A percentile compares a stretch with the other conserved stretches of the same genome.
phyloP scores from a whole-genome alignment of 2,888 invertebrate species.

The Crossocerus cetratus region DNA sequence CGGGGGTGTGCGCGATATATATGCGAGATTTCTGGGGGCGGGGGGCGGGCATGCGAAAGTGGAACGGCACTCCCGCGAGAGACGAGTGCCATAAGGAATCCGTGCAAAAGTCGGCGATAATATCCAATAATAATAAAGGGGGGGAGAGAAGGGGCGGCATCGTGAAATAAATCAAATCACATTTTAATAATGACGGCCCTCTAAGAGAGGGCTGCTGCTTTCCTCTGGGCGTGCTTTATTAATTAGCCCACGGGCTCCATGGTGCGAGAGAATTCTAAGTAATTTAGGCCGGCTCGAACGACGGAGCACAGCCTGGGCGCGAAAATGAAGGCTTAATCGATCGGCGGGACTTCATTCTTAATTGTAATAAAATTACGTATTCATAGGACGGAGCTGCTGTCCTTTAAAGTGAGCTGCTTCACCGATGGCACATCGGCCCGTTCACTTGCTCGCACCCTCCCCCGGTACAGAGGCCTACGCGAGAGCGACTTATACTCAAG shows the following conservation, averaged over 20 bases:
- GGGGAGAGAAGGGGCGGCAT: no score
- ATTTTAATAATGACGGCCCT: no score
- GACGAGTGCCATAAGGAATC: no score
- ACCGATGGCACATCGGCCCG: not conserved
- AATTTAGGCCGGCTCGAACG: not conserved
- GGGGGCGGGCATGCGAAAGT: no score
- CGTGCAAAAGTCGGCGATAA: no score
- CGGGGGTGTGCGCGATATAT: no score
- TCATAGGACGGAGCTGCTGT: slow-evolving; percentile 60
- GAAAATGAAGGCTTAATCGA: slow-evolving; percentile 22
- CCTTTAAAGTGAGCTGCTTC: slow-evolving; percentile 21
- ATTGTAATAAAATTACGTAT: slow-evolving; percentile 72
- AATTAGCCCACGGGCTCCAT: slow-evolving; percentile 2
- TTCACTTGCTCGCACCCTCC: slow-evolving; percentile 6
- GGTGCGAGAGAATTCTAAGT: not conserved
- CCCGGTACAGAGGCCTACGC: not conserved
- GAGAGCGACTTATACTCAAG: no score
- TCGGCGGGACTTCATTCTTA: slow-evolving; percentile 60
- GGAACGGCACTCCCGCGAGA: no score
- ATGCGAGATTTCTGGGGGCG: no score
- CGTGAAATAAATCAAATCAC: no score
- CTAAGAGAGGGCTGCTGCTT: no score
- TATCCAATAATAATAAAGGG: no score
- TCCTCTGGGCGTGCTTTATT: not conserved
- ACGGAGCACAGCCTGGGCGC: not conserved